Evolutionary conservation across 2,888 invertebrate genomes (phyloP).

Genomic region (Lasioglossum leucozonium): DNA sequence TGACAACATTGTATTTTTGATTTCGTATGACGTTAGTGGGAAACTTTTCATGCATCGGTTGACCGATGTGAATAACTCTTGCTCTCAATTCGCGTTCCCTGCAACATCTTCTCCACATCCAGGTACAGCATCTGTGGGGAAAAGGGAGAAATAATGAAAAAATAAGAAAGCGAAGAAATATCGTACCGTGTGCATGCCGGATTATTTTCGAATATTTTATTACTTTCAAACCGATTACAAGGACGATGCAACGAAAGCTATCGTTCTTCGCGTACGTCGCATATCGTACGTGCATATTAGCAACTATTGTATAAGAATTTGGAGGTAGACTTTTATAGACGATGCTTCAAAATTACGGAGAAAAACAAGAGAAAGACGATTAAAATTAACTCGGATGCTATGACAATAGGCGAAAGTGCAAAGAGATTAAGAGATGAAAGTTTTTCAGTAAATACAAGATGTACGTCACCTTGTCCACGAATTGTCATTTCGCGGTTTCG

Average conservation of each 20-base stretch:
- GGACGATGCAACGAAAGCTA: neutral
- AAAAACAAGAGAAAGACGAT: neutral
- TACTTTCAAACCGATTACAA: neutral
- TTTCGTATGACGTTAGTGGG: constrained; percentile 98
- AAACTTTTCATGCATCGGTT: constrained; percentile 92
- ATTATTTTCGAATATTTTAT: too few relatives aligned
- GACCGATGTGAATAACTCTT: constrained; percentile 92
- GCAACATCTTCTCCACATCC: constrained; percentile 90
- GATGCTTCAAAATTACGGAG: neutral
- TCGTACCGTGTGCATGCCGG: neutral
- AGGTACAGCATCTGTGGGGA: constrained; percentile 90
- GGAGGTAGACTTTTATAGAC: neutral
- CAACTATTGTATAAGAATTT: neutral
- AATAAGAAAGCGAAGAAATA: too few relatives aligned
- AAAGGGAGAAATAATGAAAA: neutral
- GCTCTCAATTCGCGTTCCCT: constrained; percentile 91
- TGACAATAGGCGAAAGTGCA: neutral
- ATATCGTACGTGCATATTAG: neutral
- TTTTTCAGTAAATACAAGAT: constrained; percentile 45
- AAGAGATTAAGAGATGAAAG: constrained; percentile 22
- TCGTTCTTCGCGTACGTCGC: neutral
- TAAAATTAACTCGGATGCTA: neutral
- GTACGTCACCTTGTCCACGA: constrained; percentile 87
- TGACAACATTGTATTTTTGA: constrained; percentile 98
- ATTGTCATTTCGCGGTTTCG: constrained; percentile 87